Conservation (phyloP, 2,888 invertebrate species). For the Rhabditoides inermis region DNA sequence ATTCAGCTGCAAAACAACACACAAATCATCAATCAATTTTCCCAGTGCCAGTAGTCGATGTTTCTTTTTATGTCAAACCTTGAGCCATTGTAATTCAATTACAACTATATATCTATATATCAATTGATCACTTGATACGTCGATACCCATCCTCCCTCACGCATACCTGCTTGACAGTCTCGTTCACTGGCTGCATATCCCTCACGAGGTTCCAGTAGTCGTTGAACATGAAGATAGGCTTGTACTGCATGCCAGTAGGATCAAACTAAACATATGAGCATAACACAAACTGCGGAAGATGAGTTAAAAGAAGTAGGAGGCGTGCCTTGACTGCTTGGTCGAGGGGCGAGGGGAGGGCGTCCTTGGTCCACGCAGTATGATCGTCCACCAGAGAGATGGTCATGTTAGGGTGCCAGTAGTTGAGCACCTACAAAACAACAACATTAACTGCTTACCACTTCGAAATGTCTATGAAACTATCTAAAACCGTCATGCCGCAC, state of each 20-base stretch:
- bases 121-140: too few species aligned
- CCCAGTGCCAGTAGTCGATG: neutral
- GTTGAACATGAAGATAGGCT: conserved; percentile 86
- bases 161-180: conserved; percentile 61
- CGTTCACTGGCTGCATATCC: conserved; percentile 80
- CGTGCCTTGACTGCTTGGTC: conserved; percentile 24
- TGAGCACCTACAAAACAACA: conserved; percentile 72
- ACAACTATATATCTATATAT: too few species aligned
- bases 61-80: neutral
- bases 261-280: conserved; percentile 54
- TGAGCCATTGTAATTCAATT: neutral
- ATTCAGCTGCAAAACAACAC: conserved; percentile 24
- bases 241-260: conserved; percentile 75
- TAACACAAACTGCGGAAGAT: too few species aligned
- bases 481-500: too few species aligned
- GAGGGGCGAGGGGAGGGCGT: conserved; percentile 53
- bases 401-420: conserved; percentile 98
- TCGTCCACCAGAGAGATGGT: conserved; percentile 90
- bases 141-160: too few species aligned
- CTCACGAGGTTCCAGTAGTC: conserved; percentile 99
- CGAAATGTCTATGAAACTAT: neutral
- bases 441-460: conserved; percentile 56
- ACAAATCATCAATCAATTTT: neutral
- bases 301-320: neutral
- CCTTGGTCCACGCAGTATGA: conserved; percentile 86